phyloP scores from a whole-genome alignment of 2,888 invertebrate genomes.

The Chirona hameri region DNA sequence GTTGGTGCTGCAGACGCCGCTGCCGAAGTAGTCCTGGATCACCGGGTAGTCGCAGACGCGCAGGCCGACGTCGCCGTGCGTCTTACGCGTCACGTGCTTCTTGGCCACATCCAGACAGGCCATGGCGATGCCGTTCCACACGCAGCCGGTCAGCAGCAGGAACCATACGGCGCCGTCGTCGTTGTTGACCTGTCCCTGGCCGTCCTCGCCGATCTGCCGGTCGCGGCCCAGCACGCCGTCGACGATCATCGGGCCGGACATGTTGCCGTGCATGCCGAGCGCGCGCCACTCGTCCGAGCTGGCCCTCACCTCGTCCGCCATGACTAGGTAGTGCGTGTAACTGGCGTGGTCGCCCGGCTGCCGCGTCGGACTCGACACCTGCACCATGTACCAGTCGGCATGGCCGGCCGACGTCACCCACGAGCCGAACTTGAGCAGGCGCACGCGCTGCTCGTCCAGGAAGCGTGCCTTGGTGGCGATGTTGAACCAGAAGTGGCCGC shows the following conservation, averaged over 20 bases:
- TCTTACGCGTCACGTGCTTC: slow-evolving; percentile 38
- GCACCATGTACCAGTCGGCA: slow-evolving; percentile 39
- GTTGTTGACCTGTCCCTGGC: slow-evolving; percentile 31
- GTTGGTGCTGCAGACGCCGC: slow-evolving; percentile 34
- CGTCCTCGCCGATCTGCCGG: slow-evolving; percentile 36
- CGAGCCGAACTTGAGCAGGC: slow-evolving; percentile 38
- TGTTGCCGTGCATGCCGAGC: slow-evolving; percentile 38
- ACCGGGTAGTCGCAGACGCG: slow-evolving; percentile 39
- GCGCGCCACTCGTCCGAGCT: slow-evolving; percentile 39
- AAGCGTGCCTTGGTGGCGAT: slow-evolving; percentile 33
- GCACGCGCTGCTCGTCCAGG: slow-evolving; percentile 34
- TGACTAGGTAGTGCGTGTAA: slow-evolving; percentile 10
- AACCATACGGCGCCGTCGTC: slow-evolving; percentile 22
- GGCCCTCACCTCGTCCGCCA: slow-evolving; percentile 38
- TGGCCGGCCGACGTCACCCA: slow-evolving; percentile 39
- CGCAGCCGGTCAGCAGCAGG: slow-evolving; percentile 33
- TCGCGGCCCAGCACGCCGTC: slow-evolving; percentile 36
- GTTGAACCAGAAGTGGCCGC: slow-evolving; percentile 26
- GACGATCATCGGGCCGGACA: slow-evolving; percentile 38
- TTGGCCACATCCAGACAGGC: slow-evolving; percentile 38
- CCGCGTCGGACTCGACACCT: slow-evolving; percentile 36
- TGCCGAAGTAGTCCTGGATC: slow-evolving; percentile 39
- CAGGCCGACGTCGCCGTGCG: slow-evolving; percentile 39
- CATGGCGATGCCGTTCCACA: slow-evolving; percentile 38
- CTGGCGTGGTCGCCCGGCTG: slow-evolving; percentile 35